phyloP scores from a whole-genome alignment of 2,113 vertebrate genomes.

The Suncus etruscus region DNA sequence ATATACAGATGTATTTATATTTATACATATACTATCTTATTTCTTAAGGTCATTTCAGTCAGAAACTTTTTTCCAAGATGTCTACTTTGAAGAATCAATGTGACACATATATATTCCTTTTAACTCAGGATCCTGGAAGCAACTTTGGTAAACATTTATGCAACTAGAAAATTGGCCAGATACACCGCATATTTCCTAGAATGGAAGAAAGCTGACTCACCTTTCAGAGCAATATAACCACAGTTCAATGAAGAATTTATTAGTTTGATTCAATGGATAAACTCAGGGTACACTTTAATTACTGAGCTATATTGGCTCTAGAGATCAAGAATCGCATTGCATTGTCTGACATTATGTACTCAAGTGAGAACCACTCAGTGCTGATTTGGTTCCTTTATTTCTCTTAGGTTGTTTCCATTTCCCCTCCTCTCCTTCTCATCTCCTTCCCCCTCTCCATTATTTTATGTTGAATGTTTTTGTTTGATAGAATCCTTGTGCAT shows the following conservation, averaged over 20 bases:
- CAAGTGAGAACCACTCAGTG: background rate
- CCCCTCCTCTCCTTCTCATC: too few species aligned
- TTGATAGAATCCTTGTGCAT: too few species aligned
- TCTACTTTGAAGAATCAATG: slow-evolving; percentile 6
- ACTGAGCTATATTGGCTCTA: background rate
- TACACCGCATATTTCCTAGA: background rate
- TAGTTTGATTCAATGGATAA: slow-evolving; percentile 25
- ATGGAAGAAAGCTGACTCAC: slow-evolving; percentile 7
- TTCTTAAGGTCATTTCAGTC: background rate
- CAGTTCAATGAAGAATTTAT: slow-evolving; percentile 21
- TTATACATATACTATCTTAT: background rate
- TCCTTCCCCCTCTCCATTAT: background rate
- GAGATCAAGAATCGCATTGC: background rate
- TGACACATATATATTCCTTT: background rate
- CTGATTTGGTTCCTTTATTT: background rate
- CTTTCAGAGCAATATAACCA: slow-evolving; percentile 20
- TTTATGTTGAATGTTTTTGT: background rate
- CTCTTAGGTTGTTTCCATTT: background rate
- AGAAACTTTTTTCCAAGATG: slow-evolving; percentile 25
- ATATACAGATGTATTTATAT: background rate
- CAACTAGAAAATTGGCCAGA: slow-evolving; percentile 31
- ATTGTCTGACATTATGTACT: background rate
- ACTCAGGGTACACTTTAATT: background rate
- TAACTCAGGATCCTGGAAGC: background rate
- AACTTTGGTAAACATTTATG: slow-evolving; percentile 39